Evolutionary conservation across 2,797 vertebrate genomes (phyloP).

Genomic region (Periparus ater): DNA sequence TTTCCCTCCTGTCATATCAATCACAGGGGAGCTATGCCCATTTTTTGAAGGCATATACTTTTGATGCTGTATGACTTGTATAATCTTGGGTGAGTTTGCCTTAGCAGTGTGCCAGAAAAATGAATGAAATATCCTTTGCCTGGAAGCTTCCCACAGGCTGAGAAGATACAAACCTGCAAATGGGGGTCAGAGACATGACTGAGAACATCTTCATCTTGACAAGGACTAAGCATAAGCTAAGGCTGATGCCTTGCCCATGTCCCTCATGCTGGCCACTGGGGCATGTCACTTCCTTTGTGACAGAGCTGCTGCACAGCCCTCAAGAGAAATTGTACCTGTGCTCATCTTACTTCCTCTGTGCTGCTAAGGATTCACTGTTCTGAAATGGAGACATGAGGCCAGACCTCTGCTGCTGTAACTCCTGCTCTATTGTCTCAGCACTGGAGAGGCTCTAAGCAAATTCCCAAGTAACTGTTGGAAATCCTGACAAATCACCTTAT

Average conservation of each 20-base stretch:
- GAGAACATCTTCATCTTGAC: not conserved
- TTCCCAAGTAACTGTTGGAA: not conserved
- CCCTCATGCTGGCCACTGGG: rapidly evolving
- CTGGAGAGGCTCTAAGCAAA: not conserved
- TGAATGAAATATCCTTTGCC: not conserved
- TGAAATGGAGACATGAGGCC: not conserved
- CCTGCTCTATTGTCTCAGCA: not conserved
- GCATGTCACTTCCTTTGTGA: not conserved
- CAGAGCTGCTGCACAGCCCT: not conserved
- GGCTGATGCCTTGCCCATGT: not conserved
- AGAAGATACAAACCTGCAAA: not conserved
- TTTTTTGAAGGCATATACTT: not conserved
- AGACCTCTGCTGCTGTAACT: not conserved
- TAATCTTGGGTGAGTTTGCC: not conserved
- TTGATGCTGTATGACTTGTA: not conserved
- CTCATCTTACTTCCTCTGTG: not conserved
- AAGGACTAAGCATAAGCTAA: not conserved
- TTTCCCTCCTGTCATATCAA: not conserved
- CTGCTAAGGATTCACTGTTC: not conserved
- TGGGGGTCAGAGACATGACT: not conserved
- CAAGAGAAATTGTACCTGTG: rapidly evolving
- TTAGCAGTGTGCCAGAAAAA: not conserved
- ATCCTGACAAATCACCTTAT: not conserved
- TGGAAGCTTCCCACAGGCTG: not conserved
- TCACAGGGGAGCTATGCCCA: not conserved